A percentile compares a stretch with the other conserved stretches of the same genome.
phyloP scores from a whole-genome alignment of 2,113 vertebrate species.

The Platycercus adscitus region DNA sequence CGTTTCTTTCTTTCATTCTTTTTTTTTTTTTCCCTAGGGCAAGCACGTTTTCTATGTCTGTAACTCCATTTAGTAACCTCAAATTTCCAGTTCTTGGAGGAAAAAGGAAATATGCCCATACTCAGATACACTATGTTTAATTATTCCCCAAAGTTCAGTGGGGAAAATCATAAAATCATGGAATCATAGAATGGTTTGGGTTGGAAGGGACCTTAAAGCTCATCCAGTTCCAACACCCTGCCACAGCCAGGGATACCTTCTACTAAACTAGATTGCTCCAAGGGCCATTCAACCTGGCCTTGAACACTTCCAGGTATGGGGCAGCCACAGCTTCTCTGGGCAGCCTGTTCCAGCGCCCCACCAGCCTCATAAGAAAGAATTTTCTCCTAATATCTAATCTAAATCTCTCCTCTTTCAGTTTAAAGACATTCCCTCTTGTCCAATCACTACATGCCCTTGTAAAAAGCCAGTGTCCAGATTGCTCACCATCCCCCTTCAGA shows the following conservation, averaged over 20 bases:
- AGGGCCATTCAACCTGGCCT: neutral
- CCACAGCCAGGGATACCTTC: neutral
- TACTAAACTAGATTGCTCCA: neutral
- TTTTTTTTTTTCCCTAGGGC: neutral
- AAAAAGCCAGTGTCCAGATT: neutral
- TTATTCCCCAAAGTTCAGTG: neutral
- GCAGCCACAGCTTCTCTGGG: neutral
- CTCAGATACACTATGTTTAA: neutral
- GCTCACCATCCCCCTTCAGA: neutral
- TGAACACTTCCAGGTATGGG: neutral
- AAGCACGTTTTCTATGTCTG: neutral
- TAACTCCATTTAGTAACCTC: neutral
- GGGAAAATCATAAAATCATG: neutral
- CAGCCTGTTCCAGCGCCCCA: neutral
- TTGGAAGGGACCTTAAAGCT: neutral
- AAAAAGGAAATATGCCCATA: neutral
- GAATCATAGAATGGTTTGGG: neutral
- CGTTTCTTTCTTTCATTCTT: rapidly evolving
- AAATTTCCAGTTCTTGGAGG: neutral
- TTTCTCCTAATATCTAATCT: neutral
- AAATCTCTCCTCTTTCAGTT: neutral
- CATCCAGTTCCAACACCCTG: neutral
- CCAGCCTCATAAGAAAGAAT: neutral
- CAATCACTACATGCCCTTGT: neutral
- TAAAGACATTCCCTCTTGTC: neutral